These are phyloP conservation scores for Atethmia centrago DNA, from an alignment of 2,888 invertebrate genomes.

Conservation along the genomic window DNA sequence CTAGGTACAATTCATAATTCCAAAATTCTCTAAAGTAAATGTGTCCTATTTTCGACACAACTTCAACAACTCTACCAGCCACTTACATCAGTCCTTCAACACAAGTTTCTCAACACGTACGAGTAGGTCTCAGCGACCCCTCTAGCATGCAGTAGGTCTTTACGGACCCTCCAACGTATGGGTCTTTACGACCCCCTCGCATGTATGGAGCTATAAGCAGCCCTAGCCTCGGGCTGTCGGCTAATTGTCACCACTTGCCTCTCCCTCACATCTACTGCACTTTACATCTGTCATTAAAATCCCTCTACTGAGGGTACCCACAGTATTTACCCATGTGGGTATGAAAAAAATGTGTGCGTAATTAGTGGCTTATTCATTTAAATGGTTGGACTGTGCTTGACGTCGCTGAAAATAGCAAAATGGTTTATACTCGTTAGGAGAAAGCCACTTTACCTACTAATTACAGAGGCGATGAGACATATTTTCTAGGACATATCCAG, in stretches of 20 bases:
- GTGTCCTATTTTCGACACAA: conserved; percentile 7
- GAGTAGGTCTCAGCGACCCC: conserved; percentile 16
- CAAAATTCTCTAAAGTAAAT: not conserved
- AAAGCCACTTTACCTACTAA: not conserved
- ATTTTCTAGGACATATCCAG: no score
- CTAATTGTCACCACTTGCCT: conserved; percentile 59
- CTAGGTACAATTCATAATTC: not conserved
- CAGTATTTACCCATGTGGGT: no score
- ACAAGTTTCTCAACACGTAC: conserved; percentile 32
- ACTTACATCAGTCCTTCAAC: conserved; percentile 21
- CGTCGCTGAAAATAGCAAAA: not conserved
- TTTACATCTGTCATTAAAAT: conserved; percentile 54
- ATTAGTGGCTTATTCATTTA: conserved; percentile 26
- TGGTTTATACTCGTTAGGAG: not conserved
- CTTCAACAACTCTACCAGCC: conserved; percentile 13
- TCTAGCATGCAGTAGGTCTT: conserved; percentile 7
- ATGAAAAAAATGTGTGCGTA: conserved; percentile 10
- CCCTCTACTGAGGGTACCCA: not conserved
- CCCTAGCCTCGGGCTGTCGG: conserved; percentile 39
- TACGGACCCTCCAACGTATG: conserved; percentile 13
- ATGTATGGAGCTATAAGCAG: conserved; percentile 14
- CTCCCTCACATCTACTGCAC: conserved; percentile 43
- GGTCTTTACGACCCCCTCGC: conserved; percentile 22
- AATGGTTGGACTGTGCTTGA: not conserved
- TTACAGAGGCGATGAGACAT: no score